phyloP scores from a whole-genome alignment of 2,113 vertebrate genomes.

The Etheostoma cragini region DNA sequence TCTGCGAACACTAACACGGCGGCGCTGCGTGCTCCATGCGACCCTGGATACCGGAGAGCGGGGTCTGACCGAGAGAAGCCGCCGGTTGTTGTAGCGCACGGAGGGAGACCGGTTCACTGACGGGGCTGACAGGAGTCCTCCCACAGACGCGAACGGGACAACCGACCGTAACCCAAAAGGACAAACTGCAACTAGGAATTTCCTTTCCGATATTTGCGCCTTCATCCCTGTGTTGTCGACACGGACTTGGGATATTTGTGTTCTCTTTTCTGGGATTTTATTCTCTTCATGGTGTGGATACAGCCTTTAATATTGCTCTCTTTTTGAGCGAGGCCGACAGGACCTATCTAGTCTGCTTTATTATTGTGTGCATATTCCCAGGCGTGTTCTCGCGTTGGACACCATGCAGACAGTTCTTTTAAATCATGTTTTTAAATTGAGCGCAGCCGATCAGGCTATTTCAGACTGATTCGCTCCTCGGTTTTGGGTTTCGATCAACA shows the following conservation, averaged over 20 bases:
- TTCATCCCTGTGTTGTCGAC: background rate
- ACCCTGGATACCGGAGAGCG: conserved; percentile 38
- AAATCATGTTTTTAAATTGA: conserved; percentile 56
- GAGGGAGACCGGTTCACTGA: conserved; percentile 35
- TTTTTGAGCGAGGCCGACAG: conserved; percentile 40
- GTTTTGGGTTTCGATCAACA: conserved; percentile 16
- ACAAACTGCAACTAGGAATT: conserved; percentile 61
- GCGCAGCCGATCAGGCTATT: conserved; percentile 52
- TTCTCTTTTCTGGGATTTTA: conserved; percentile 34
- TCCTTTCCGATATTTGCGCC: conserved; percentile 29
- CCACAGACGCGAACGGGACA: conserved; percentile 70
- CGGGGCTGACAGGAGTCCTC: conserved; percentile 60
- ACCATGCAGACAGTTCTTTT: conserved; percentile 65
- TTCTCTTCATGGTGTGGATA: conserved; percentile 41
- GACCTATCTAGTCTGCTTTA: conserved; percentile 30
- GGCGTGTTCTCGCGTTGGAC: conserved; percentile 6
- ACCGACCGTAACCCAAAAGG: conserved; percentile 51
- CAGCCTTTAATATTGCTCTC: conserved; percentile 46
- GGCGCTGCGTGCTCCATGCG: conserved; percentile 38
- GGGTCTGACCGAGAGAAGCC: conserved; percentile 19
- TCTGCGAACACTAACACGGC: conserved; percentile 56
- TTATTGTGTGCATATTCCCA: background rate
- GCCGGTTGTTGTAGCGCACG: conserved; percentile 35
- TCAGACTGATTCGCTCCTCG: conserved; percentile 20
- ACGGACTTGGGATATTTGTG: conserved; percentile 44